A percentile compares a stretch with the other conserved stretches of the same genome.
Conservation (phyloP, 92 coral and sea anemone genomes). For the Epizoanthus stellaris region DNA sequence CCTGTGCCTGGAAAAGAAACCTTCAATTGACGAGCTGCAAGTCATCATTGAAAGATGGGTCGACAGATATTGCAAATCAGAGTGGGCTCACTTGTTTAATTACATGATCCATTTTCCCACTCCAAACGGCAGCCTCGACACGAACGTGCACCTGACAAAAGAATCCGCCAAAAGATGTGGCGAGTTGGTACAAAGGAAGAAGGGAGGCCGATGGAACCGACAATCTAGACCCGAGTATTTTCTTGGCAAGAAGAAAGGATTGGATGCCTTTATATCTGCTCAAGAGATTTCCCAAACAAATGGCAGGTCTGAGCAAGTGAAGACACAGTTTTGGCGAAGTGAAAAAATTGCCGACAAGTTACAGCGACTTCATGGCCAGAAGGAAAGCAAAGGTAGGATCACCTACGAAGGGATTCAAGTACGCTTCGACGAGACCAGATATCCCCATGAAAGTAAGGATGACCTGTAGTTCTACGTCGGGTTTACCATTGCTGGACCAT, state of each 20-base stretch:
- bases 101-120: conserved; percentile 74
- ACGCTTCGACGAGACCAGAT: conserved; percentile 62
- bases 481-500: conserved; percentile 67
- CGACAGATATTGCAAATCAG: conserved; percentile 46
- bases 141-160: conserved; percentile 40
- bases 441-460: conserved; percentile 70
- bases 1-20: conserved; percentile 52
- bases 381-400: conserved; percentile 59
- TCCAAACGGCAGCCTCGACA: conserved; percentile 61
- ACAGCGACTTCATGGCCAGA: conserved; percentile 70
- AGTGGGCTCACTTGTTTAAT: conserved; percentile 66
- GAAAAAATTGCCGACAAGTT: conserved; percentile 45
- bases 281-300: conserved; percentile 29
- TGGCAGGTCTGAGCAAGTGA: conserved; percentile 29
- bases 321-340: conserved; percentile 73
- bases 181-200: conserved; percentile 40
- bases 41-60: conserved; percentile 49
- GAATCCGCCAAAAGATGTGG: conserved; percentile 48
- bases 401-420: conserved; percentile 62
- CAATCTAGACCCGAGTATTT: conserved; percentile 70
- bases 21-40: conserved; percentile 51
- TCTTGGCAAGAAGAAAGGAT: conserved; percentile 65
- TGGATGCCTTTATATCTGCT: conserved; percentile 52
- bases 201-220: conserved; percentile 40
- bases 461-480: conserved; percentile 74